Evolutionary conservation across 2,888 invertebrate species (phyloP).

Genomic region (Notodonta ziczac): DNA sequence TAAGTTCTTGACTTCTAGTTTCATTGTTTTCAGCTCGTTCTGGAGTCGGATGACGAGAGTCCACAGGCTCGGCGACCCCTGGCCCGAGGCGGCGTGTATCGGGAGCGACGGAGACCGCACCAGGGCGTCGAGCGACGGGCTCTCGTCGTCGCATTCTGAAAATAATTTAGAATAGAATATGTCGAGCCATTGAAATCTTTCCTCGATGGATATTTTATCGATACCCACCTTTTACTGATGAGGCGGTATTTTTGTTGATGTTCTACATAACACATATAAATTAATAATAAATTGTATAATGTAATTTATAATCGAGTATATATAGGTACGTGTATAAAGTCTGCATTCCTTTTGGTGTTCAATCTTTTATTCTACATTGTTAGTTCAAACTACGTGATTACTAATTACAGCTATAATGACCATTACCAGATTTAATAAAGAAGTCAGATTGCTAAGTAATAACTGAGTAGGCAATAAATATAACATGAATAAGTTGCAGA

Average conservation of each 20-base stretch:
- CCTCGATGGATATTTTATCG: constrained; percentile 32
- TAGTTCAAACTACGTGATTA: constrained; percentile 1
- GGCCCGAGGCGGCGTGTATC: constrained; percentile 64
- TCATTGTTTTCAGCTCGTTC: constrained; percentile 88
- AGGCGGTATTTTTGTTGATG: constrained; percentile 5
- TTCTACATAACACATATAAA: too few relatives aligned
- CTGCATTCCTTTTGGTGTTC: background rate
- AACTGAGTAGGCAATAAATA: constrained; percentile 22
- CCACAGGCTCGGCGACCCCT: constrained; percentile 87
- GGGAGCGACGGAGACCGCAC: constrained; percentile 79
- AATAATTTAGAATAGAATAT: constrained; percentile 52
- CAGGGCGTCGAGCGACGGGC: constrained; percentile 69
- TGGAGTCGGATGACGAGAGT: constrained; percentile 91
- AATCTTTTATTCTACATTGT: background rate
- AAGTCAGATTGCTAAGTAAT: background rate
- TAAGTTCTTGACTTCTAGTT: constrained; percentile 84
- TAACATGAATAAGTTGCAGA: constrained; percentile 36
- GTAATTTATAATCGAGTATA: background rate
- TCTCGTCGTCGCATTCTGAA: constrained; percentile 81
- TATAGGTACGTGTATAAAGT: background rate
- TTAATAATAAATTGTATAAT: background rate
- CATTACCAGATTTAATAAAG: background rate
- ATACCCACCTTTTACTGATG: constrained; percentile 50
- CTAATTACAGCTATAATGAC: background rate
- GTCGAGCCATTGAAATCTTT: constrained; percentile 18